Base-by-base conservation (phyloP, 2,888 invertebrate species). In the Leptopterna dolabrata region DNA sequence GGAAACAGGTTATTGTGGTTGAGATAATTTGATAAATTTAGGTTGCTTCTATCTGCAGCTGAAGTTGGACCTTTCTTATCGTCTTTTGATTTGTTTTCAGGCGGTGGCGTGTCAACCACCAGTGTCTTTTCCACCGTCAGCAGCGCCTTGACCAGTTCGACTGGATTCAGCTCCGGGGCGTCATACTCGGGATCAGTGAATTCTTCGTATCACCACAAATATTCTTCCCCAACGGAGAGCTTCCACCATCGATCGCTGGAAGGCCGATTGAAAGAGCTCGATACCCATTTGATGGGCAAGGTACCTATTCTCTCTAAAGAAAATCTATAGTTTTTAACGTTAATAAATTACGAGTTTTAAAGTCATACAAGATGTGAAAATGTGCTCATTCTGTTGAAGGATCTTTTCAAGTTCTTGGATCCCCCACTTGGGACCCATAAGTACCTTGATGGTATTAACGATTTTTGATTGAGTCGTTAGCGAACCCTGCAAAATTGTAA, bases 261-360 rank as follows among this genome's bases (percentile, higher is more conserved):
- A 92, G 95, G 95, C 92, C 96, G 96, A 92, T 93, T 96, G 90
- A 96, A 96, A 91, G 96, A 96, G 92, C 94, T 96, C 90, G 96
- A 96, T 92, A 96, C 95, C 89, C 96, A 96, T 89, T 93, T 95
- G 43, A 88, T 90, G 78, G 90, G 90, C 90, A 91, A 91, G 91
- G 91, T 91, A 90, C 81, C n/a, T 30, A n/a, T 36, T 71, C n/a
- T n/a, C 55, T 6, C 36, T 7, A 2, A 36, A 36, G 36, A 36
- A 36, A 36, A 36, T 7, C 36, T 36, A 36, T 2, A 36, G 36
- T 36, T 36, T 36, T 36, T 36, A 2, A 36, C 36, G 2, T 2
- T 36, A 36, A 36, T 36, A n/a, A n/a, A n/a, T n/a, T n/a, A n/a
- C n/a, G n/a, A n/a, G n/a, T n/a, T n/a, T n/a, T n/a, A n/a, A n/a